Base-by-base conservation (phyloP, 2,888 invertebrate genomes). In the Brenthis daphne region DNA sequence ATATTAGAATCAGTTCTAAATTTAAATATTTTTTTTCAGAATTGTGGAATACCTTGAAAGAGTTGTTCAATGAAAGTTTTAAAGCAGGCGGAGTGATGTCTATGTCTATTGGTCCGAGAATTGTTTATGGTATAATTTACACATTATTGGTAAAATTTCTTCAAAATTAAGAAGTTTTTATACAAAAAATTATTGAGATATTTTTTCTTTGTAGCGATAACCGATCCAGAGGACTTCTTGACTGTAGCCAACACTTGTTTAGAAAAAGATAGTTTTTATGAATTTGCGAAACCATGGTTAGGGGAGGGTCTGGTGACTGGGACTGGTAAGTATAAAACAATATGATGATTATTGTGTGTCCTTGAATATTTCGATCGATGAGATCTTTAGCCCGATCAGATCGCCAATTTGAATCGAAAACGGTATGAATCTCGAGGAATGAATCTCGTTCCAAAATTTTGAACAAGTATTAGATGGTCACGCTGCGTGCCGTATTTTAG, bases 231-330 rank as follows among this genome's bases (percentile, higher is more conserved):
- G 13, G 90, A 89, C 70, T 82, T 81, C 37, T 75, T 86, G 50
- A 88, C 85, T 1, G 80, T 90, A 1, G 80, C 85, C 0, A 90
- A 90, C 69, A 78, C 84, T 0, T 89, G 88, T 64, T 66, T 90
- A n/a, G 82, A 89, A 69, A 90, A 90, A 64, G 85, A 88, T 56
- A 78, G 74, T 1, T 84, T 87, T 67, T 90, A 90, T 71, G 82
- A 86, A 29, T 88, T 90, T 57, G 87, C 86, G 1, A 89, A 87
- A 72, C 86, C 88, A 0, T 87, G 87, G 85, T 78, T 90, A 5
- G 90, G 90, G 0, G 87, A 90, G 70, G 89, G 90, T 4, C 73
- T 90, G 37, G 83, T 90, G 14, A 89, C 89, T 20, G 88, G 83
- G 16, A 82, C 79, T 69, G 68, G 90, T 89, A 73, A 84, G 82